These are phyloP conservation scores for Polymixis lichenea DNA, from an alignment of 2,888 invertebrate species.

Conservation along the genomic window DNA sequence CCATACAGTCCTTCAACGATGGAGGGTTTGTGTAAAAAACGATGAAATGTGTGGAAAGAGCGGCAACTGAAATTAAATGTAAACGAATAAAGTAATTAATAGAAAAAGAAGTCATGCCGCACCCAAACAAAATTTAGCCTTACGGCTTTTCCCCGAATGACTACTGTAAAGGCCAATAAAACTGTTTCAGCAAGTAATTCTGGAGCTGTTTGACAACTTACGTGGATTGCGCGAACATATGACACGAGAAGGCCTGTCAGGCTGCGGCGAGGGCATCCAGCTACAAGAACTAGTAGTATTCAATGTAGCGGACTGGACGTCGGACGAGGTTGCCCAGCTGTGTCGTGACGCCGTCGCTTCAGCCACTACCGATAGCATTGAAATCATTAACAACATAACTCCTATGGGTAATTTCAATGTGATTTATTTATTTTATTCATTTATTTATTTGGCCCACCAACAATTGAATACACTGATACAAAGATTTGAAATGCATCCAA, in stretches of 20 bases:
- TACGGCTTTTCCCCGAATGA: not conserved
- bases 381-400: conserved; percentile 74
- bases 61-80: not conserved
- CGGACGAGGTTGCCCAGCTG: conserved; percentile 82
- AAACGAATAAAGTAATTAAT: not conserved
- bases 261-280: conserved; percentile 75
- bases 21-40: not conserved
- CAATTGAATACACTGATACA: too few species aligned
- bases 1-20: not conserved
- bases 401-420: conserved; percentile 75
- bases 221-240: conserved; percentile 80
- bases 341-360: conserved; percentile 78
- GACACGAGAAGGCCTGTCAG: conserved; percentile 76
- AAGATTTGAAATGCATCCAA: too few species aligned
- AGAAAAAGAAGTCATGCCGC: not conserved
- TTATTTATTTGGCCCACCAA: not conserved
- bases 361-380: conserved; percentile 74
- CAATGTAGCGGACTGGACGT: conserved; percentile 86
- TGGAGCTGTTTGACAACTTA: conserved; percentile 81
- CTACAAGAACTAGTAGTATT: conserved; percentile 82
- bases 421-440: not conserved
- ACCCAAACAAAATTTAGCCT: too few species aligned
- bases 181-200: conserved; percentile 80
- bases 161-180: conserved; percentile 12
- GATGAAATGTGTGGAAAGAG: not conserved